A percentile compares a stretch with the other conserved stretches of the same genome.
Conservation (phyloP, 2,797 vertebrate species). For the Tauraco hartlaubi region DNA sequence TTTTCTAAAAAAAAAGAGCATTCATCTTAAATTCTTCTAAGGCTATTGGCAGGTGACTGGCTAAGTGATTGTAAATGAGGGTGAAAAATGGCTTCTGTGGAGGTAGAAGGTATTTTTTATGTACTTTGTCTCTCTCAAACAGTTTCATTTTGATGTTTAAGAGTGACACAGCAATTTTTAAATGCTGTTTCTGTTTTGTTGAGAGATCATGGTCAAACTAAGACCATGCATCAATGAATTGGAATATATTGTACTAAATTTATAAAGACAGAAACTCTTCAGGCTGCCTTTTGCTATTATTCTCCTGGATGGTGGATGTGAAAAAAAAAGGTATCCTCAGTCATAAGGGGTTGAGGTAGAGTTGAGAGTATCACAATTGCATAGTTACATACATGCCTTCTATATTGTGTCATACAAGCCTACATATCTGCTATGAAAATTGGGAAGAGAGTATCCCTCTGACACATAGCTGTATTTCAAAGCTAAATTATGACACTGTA, state of each 20-base stretch:
- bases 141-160: constrained; percentile 18
- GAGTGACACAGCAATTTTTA: background rate
- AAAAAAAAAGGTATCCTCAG: background rate
- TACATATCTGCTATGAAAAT: background rate
- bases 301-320: background rate
- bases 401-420: background rate
- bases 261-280: background rate
- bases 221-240: background rate
- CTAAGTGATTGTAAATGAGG: constrained; percentile 55
- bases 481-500: background rate
- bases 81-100: constrained; percentile 54
- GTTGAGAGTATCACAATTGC: background rate
- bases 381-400: background rate
- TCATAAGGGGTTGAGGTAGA: background rate
- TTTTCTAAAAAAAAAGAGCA: constrained; percentile 43
- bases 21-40: constrained; percentile 62
- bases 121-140: constrained; percentile 35
- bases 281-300: background rate
- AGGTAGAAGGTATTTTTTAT: background rate
- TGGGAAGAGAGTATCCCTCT: background rate
- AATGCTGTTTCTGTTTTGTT: background rate
- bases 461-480: background rate
- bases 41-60: constrained; percentile 51
- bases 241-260: background rate
- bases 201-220: background rate